Percentiles rank a stretch among this genome's conserved stretches.
phyloP scores from a whole-genome alignment of 2,797 vertebrate genomes.

The Poecilia picta region DNA sequence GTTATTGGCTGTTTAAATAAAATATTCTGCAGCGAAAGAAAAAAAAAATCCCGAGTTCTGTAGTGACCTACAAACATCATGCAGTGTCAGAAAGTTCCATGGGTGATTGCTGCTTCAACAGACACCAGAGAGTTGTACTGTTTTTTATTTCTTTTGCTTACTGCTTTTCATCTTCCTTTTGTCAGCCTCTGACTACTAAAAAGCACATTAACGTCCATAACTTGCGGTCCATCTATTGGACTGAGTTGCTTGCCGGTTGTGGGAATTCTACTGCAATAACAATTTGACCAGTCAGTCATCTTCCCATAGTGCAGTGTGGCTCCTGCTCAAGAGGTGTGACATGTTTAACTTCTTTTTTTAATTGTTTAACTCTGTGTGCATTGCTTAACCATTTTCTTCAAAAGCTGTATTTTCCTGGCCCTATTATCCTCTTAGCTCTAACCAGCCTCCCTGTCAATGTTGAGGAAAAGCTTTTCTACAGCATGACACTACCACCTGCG shows the following conservation, averaged over 20 bases:
- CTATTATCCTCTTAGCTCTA: background rate
- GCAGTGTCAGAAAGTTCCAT: background rate
- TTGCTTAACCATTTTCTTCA: background rate
- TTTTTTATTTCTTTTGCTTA: background rate
- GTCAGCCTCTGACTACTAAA: background rate
- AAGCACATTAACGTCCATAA: background rate
- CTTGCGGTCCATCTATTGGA: background rate
- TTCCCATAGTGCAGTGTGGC: background rate
- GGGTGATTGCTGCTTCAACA: background rate
- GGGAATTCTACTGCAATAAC: background rate
- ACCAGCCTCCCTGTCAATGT: background rate
- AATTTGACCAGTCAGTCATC: background rate
- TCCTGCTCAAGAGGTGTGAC: background rate
- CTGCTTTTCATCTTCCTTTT: background rate
- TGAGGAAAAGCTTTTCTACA: background rate
- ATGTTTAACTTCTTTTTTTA: background rate
- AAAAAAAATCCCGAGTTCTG: background rate
- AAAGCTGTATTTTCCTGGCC: background rate
- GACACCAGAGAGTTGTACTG: background rate
- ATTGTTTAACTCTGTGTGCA: background rate
- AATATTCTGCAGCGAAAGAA: background rate
- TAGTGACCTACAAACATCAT: background rate
- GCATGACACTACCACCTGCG: background rate
- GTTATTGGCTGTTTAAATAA: background rate
- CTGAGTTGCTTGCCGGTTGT: background rate